phyloP scores from a whole-genome alignment of 2,113 vertebrate genomes.

The Misgurnus mizolepis region DNA sequence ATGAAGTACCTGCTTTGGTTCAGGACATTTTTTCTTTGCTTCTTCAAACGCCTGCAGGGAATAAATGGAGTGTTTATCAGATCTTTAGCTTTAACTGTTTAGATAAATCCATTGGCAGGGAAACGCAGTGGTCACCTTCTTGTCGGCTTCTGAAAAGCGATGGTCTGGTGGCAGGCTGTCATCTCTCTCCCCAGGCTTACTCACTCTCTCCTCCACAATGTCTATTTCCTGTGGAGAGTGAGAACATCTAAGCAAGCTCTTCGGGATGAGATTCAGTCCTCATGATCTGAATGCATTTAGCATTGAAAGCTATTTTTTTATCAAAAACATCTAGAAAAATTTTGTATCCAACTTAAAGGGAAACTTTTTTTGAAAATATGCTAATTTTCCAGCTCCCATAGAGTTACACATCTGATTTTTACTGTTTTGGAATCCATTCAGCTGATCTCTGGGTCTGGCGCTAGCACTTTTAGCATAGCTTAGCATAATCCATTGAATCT shows the following conservation, averaged over 20 bases:
- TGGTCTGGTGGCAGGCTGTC: constrained; percentile 72
- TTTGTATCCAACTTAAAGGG: too few relatives aligned
- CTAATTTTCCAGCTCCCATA: too few relatives aligned
- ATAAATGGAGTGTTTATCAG: not conserved
- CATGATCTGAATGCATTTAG: too few relatives aligned
- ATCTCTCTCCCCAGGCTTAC: constrained; percentile 74
- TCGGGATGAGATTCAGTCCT: too few relatives aligned
- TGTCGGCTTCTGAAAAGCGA: constrained; percentile 65
- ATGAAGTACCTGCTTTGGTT: constrained; percentile 61
- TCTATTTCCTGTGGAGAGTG: constrained; percentile 67
- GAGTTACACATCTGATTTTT: too few relatives aligned
- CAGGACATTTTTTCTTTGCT: constrained; percentile 44
- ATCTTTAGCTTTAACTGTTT: not conserved
- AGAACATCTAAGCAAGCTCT: not conserved
- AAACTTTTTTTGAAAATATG: too few relatives aligned
- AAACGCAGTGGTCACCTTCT: constrained; percentile 57
- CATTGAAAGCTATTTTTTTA: too few relatives aligned
- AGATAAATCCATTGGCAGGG: not conserved
- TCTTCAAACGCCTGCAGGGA: constrained; percentile 61
- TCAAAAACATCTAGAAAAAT: too few relatives aligned
- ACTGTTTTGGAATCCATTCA: too few relatives aligned
- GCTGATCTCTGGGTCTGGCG: too few relatives aligned
- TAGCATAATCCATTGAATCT: too few relatives aligned
- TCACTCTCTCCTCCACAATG: constrained; percentile 63
- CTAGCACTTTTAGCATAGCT: too few relatives aligned